These are phyloP conservation scores for Desmodus rotundus DNA, from an alignment of 2,113 vertebrate genomes.

Conservation along the genomic window DNA sequence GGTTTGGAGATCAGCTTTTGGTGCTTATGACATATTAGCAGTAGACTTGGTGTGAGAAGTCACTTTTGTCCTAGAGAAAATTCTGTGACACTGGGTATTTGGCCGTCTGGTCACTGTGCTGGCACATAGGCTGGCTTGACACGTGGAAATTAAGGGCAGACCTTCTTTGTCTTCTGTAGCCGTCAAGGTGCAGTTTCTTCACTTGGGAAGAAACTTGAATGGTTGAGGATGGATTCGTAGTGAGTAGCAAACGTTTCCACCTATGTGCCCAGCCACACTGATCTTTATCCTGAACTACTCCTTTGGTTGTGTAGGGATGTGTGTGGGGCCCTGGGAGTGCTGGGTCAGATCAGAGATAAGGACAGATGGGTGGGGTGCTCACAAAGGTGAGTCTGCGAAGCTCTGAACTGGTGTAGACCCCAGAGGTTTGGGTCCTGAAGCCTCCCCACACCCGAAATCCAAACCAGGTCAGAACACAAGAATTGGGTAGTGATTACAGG, in stretches of 20 bases:
- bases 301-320: background rate
- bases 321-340: accelerated
- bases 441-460: background rate
- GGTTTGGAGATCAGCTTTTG: background rate
- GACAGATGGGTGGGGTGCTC: background rate
- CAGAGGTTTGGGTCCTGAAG: background rate
- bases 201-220: background rate
- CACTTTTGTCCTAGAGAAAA: background rate
- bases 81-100: background rate
- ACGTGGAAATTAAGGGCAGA: background rate
- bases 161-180: background rate
- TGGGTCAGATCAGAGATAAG: background rate
- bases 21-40: background rate
- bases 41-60: background rate
- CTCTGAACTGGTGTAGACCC: background rate
- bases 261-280: background rate
- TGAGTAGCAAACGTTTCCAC: background rate
- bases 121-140: background rate
- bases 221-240: background rate
- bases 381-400: background rate
- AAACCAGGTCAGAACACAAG: background rate
- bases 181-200: background rate
- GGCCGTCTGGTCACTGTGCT: background rate
- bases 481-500: background rate
- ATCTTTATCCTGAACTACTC: background rate